Evolutionary conservation across 2,888 invertebrate genomes (phyloP).

Genomic region (Rhabditoides inermis): DNA sequence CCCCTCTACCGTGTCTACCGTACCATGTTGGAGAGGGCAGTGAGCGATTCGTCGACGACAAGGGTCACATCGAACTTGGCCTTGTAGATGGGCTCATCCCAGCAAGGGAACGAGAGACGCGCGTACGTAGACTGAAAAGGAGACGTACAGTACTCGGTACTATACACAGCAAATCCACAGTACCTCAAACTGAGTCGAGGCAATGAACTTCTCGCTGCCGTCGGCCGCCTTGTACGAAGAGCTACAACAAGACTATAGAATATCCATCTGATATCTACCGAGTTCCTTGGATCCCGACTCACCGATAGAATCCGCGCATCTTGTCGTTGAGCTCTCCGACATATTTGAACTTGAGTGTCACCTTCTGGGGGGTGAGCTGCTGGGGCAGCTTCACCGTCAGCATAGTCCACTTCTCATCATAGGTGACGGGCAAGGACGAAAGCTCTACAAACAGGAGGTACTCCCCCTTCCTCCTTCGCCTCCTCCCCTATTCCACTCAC

Average conservation of each 20-base stretch:
- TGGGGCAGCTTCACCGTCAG: conserved; percentile 63
- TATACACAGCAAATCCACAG: too few relatives aligned
- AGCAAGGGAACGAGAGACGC: conserved; percentile 76
- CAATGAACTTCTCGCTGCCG: conserved; percentile 63
- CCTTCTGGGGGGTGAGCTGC: background rate
- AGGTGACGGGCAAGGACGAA: conserved; percentile 8
- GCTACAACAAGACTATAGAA: too few relatives aligned
- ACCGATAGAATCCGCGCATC: too few relatives aligned
- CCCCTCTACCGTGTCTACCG: too few relatives aligned
- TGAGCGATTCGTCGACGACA: conserved; percentile 70
- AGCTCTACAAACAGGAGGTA: background rate
- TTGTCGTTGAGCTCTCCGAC: too few relatives aligned
- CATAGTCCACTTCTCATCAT: conserved; percentile 54
- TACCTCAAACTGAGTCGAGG: conserved; percentile 44
- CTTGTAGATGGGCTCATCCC: conserved; percentile 79
- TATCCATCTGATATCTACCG: too few relatives aligned
- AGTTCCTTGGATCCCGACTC: too few relatives aligned
- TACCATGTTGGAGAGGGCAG: conserved; percentile 84
- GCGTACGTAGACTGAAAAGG: conserved; percentile 60
- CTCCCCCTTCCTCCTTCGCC: background rate
- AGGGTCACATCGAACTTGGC: conserved; percentile 76
- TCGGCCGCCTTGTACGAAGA: conserved; percentile 64
- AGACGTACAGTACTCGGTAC: conserved; percentile 58
- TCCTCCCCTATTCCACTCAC: background rate
- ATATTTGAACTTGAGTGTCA: too few relatives aligned